Evolutionary conservation across 2,888 invertebrate species (phyloP).

Genomic region (Apamea anceps): DNA sequence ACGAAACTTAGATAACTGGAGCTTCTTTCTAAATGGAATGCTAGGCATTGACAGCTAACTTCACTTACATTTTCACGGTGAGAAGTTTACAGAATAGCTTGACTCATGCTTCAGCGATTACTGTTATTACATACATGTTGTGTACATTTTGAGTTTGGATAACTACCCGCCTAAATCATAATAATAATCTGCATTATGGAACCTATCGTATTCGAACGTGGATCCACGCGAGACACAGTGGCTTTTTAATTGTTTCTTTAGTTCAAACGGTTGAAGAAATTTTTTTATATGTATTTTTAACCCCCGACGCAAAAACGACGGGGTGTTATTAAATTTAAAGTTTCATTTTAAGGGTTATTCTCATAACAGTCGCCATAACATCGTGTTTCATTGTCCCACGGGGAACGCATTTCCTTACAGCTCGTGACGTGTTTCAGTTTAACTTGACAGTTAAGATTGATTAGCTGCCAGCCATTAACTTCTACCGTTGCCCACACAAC

Average conservation of each 20-base stretch:
- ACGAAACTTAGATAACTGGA: too few species aligned
- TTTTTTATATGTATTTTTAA: neutral
- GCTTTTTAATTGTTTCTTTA: neutral
- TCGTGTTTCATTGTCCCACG: conserved; percentile 27
- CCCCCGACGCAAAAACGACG: too few species aligned
- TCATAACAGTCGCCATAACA: conserved; percentile 23
- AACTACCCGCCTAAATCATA: neutral
- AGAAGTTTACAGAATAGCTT: neutral
- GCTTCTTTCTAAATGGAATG: too few species aligned
- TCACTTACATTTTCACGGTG: too few species aligned
- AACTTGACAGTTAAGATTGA: conserved; percentile 59
- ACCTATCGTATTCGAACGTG: neutral
- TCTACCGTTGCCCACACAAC: conserved; percentile 26
- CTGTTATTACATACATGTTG: neutral
- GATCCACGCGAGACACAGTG: too few species aligned
- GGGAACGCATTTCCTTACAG: conserved; percentile 32
- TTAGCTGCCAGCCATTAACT: conserved; percentile 53
- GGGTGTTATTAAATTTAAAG: too few species aligned
- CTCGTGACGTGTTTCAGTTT: conserved; percentile 43
- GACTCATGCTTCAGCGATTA: neutral
- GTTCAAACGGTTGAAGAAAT: neutral
- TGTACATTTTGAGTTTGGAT: neutral
- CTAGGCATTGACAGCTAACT: too few species aligned
- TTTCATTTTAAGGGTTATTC: conserved; percentile 3
- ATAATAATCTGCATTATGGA: neutral